Percentiles rank a stretch among this genome's conserved stretches.
phyloP scores from a whole-genome alignment of 2,113 vertebrate genomes.

The Ciconia boyciana region DNA sequence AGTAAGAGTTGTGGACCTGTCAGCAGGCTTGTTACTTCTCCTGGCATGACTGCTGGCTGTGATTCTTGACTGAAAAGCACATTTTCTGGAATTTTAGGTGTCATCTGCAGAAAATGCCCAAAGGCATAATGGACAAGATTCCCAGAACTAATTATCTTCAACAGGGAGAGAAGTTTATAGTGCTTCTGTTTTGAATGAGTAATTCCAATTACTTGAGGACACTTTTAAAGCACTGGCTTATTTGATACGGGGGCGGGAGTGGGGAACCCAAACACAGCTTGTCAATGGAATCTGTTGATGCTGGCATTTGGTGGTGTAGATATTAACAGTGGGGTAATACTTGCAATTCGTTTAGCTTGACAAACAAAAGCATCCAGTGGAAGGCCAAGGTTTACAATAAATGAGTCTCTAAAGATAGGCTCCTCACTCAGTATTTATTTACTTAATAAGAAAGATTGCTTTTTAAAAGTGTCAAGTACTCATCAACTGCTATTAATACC shows the following conservation, averaged over 20 bases:
- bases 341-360: neutral
- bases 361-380: neutral
- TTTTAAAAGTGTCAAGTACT: neutral
- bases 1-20: neutral
- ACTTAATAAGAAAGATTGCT: neutral
- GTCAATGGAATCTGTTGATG: neutral
- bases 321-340: neutral
- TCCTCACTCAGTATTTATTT: neutral
- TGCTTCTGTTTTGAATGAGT: neutral
- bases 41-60: neutral
- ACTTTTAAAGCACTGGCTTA: neutral
- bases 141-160: neutral
- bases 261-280: neutral
- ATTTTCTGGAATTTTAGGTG: neutral
- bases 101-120: neutral
- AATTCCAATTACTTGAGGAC: neutral
- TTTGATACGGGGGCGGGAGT: neutral
- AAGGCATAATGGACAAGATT: neutral
- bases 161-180: neutral
- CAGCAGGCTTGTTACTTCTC: neutral
- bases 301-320: neutral
- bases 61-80: neutral
- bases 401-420: neutral
- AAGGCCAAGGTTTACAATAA: neutral
- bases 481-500: neutral